Base-by-base conservation (phyloP, 2,888 invertebrate species). In the Dasysyrphus albostriatus region DNA sequence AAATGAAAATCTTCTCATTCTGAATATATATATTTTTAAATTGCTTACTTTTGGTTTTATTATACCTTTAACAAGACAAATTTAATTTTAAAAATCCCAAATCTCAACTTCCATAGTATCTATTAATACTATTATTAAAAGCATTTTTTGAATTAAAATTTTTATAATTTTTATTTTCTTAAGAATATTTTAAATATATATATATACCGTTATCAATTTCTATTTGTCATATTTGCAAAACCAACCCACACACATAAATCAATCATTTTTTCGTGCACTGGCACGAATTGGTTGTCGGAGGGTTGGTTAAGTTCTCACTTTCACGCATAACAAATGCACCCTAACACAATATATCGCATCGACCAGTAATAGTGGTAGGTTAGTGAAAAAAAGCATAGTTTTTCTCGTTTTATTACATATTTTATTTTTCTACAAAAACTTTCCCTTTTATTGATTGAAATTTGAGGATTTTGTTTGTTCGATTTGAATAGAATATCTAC, bases 301-400 rank as follows among this genome's bases (percentile, higher is more conserved):
- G 87, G 78, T 82, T 78, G 82, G 24, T 82, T 83, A 49, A 72
- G 83, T 87, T 87, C 79, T 82, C 87, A 87, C 87, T 87, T 87
- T 87, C 87, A 87, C 74, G 82, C 78, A 72, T 72, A 69, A 72
- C 74, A 39, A 73, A 63, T 77, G 81, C 74, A 54, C 67, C 75
- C 78, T 37, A 61, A 24, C 24, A 34, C 34, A n/a, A 56, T 1
- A 16, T 47, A 67, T 51, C 39, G n/a, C 29, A 59, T 16, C 49
- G 47, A 10, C 47, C 61, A 63, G 37, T 24, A 12, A 29, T 49
- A 63, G 74, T 49, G 42, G 42, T 73, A 74, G 63, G 65, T 65
- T 74, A 81, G 77, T 65, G 70, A 67, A 81, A 67, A 81, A 77
- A 72, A 47, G 56, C 44, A 54, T 72, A 19, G 12, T 61, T 83